phyloP scores from a whole-genome alignment of 1,140 invertebrate species.

The Helicoverpa armigera region DNA sequence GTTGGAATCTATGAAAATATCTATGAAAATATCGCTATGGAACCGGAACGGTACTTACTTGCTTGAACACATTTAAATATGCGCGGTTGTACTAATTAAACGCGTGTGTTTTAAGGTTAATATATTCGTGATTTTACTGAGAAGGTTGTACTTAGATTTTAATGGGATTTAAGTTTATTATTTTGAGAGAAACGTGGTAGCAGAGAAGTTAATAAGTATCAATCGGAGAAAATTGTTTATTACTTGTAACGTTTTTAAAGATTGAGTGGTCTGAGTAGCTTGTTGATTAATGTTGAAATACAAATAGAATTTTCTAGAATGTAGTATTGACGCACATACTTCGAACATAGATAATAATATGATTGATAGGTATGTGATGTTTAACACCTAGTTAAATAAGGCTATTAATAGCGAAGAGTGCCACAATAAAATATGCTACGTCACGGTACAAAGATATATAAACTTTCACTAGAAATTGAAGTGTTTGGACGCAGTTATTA shows the following conservation, averaged over 20 bases:
- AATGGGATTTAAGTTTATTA: conserved; percentile 14
- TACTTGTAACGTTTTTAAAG: background rate
- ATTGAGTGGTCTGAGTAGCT: background rate
- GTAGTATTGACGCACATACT: background rate
- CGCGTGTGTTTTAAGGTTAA: conserved; percentile 35
- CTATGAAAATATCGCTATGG: conserved; percentile 33
- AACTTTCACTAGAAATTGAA: conserved; percentile 40
- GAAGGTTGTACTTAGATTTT: conserved; percentile 18
- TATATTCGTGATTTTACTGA: conserved; percentile 36
- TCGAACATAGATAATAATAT: no score
- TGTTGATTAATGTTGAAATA: background rate
- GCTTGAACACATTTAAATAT: conserved; percentile 38
- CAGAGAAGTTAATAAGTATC: background rate
- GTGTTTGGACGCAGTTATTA: conserved; percentile 30
- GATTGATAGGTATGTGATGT: no score
- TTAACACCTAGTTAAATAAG: no score
- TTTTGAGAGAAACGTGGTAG: conserved; percentile 12
- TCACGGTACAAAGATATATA: conserved; percentile 21
- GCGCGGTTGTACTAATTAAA: conserved; percentile 23
- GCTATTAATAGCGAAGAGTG: background rate
- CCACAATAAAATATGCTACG: conserved; percentile 4
- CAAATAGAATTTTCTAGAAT: background rate
- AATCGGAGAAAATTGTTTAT: background rate
- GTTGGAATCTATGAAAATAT: conserved; percentile 44
- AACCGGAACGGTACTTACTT: conserved; percentile 41